Base-by-base conservation (phyloP, 92 coral and sea anemone genomes). In the Zoanthus solanderi region DNA sequence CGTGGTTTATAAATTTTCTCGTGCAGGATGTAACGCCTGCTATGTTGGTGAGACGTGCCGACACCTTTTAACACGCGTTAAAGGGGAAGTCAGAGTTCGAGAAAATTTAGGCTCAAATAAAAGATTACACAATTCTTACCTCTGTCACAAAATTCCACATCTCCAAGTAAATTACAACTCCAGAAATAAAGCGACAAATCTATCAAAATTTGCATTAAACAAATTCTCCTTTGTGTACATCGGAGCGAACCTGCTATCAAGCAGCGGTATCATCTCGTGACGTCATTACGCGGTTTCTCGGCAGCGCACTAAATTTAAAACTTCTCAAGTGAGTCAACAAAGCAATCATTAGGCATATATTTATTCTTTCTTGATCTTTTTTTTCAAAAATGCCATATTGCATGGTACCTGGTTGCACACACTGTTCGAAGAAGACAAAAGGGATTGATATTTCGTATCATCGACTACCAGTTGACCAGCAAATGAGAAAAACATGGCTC, bases 341-440 rank as follows among this genome's bases (percentile, higher is more conserved):
- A 57, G 65, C 65, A 57, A 57, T 57, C 65, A 15, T 57, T 12
- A 57, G 65, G 65, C 65, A 9, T 57, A 57, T 13, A 12, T 57
- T 57, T 57, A 57, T 57, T 57, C 17, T 57, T 57, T 57, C 65
- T 57, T 57, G 58, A 53, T 53, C 58, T 13, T 53, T 53, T 53
- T 53, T 53, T 53, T 53, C 58, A 13, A 53, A 53, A 87, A 87
- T 78, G 90, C 86, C 90, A n/a, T 67, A 87, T 72, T 87, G 90
- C 9, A 87, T 79, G 90, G 86, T 87, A 79, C 86, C 90, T 78
- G 73, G 86, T 47, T 87, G 90, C 37, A 87, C 86, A 11, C 79
- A 87, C 60, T 78, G 90, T 72, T 88, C 91, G 37, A 88, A 57
- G 73, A 80, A 81, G 58, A 88, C 91, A 7, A 88, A 88, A 72